Base-by-base conservation (phyloP, 2,113 vertebrate genomes). In the Stercorarius parasiticus region DNA sequence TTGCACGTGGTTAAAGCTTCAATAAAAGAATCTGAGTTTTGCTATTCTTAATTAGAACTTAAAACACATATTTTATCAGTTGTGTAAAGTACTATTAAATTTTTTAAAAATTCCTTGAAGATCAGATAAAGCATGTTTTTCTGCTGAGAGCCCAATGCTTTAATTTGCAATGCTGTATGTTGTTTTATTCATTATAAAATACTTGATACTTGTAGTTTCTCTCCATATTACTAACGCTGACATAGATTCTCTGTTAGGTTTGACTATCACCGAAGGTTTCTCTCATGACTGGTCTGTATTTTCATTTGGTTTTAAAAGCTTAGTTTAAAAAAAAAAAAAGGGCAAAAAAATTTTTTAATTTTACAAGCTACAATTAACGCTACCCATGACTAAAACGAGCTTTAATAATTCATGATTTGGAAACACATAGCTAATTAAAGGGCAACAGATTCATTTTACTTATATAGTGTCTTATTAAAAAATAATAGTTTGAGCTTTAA, bases 171-270 rank as follows among this genome's bases (percentile, higher is more conserved):
- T 97, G 97, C 96, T 95, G 55, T 97, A 82, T 96, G 95, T 97
- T 97, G 94, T 96, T 97, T 97, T 97, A 97, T 97, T 97, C 66
- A 97, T 95, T 67, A 97, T 62, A 82, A 96, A 97, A 95, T 92
- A 91, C 87, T 92, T 74, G 67, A 94, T 91, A 96, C 79, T 93
- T 83, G 59, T 82, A 69, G 92, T 91, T 97, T 88, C 78, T 80
- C 59, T 79, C 79, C 76, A 90, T 79, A 64, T 12, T 86, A 74
- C 40, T 82, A 91, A 55, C 85, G 86, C 36, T 91, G 94, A 95
- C 90, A 95, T 62, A 89, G 86, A 95, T 83, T 96, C 90, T 71
- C 79, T 82, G 12, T 13, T 67, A 96, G 67, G 50, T 85, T 87
- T 79, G 21, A 71, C 56, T 88, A 4, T 38, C 55, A 78, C 42